phyloP scores from a whole-genome alignment of 2,888 invertebrate species.

The Escarpia spicata region DNA sequence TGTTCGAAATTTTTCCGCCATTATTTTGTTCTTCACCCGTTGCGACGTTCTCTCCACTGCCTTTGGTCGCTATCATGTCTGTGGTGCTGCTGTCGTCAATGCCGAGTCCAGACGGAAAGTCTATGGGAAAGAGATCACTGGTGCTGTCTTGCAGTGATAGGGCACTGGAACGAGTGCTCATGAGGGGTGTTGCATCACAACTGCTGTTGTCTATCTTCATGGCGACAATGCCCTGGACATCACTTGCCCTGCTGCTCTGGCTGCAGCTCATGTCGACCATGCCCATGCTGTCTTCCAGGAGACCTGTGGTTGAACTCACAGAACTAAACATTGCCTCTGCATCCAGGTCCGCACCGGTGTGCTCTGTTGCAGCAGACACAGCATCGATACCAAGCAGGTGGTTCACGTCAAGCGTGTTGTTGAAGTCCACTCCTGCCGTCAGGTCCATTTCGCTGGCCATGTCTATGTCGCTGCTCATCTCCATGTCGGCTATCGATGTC shows the following conservation, averaged over 20 bases:
- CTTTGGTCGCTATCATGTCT: background rate
- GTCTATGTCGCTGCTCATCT: background rate
- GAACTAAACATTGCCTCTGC: background rate
- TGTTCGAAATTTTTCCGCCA: background rate
- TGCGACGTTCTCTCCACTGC: background rate
- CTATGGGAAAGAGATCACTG: background rate
- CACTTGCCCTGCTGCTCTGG: background rate
- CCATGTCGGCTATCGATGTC: background rate
- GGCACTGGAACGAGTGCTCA: background rate
- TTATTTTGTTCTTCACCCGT: background rate
- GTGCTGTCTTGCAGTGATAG: constrained; percentile 1
- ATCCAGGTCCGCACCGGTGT: background rate
- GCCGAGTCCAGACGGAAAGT: background rate
- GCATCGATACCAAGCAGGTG: background rate
- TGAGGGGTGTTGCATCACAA: background rate
- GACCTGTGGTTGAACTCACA: background rate
- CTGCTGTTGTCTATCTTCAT: background rate
- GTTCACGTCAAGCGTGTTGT: background rate
- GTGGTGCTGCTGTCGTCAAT: background rate
- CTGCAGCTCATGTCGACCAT: constrained; percentile 10
- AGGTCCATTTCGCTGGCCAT: background rate
- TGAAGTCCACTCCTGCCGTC: background rate
- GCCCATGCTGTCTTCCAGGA: background rate
- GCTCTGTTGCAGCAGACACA: background rate
- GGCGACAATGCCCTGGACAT: background rate